phyloP scores from a whole-genome alignment of 2,113 vertebrate genomes.

The Pterocles burchelli region DNA sequence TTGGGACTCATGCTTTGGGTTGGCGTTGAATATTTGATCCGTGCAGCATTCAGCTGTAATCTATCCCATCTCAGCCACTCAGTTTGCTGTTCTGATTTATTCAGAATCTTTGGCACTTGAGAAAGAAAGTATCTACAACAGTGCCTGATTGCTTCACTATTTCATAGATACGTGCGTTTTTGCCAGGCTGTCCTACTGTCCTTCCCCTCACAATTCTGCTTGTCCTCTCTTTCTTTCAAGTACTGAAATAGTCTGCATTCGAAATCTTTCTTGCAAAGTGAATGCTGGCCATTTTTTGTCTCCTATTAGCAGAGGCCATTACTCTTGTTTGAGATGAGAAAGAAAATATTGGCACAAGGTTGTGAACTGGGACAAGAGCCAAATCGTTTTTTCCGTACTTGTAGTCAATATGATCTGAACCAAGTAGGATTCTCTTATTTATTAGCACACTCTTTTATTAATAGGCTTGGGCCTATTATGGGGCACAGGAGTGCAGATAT shows the following conservation, averaged over 20 bases:
- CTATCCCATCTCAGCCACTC: constrained; percentile 14
- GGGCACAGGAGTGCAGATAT: not conserved
- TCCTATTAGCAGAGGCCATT: not conserved
- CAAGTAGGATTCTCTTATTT: not conserved
- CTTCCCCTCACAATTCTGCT: not conserved
- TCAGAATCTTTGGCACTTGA: constrained; percentile 10
- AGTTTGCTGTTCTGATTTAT: constrained; percentile 57
- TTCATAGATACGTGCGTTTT: not conserved
- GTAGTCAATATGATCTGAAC: not conserved
- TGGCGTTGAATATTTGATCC: constrained; percentile 39
- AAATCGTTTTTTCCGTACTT: not conserved
- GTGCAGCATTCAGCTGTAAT: constrained; percentile 7
- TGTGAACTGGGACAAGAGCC: not conserved
- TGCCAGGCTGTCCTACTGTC: not conserved
- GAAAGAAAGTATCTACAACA: constrained; percentile 24
- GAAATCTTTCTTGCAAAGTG: not conserved
- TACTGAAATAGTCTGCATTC: not conserved
- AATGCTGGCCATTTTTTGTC: not conserved
- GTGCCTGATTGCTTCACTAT: not conserved
- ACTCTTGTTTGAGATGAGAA: not conserved
- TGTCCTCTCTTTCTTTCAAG: not conserved
- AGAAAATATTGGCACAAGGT: not conserved
- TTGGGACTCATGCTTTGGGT: not conserved
- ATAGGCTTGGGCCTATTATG: not conserved
- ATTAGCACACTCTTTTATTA: not conserved